Evolutionary conservation across 2,888 invertebrate species (phyloP), one percentile per base, ranked within the genome.

Genomic region (Eilema depressum): DNA sequence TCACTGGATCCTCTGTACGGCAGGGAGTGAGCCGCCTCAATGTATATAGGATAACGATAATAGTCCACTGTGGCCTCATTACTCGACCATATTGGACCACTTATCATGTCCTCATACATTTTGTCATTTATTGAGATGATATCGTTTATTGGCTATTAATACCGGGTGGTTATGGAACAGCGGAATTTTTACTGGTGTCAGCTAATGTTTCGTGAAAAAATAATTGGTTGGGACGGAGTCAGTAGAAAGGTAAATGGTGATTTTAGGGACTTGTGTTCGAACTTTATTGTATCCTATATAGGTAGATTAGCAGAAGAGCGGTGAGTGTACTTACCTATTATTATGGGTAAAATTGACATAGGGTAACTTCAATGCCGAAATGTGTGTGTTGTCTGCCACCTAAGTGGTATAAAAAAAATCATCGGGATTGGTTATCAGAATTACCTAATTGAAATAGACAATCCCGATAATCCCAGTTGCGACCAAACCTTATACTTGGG

Each of bases 21-120:
- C 79, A 78, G 80, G 77, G 78, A 75, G 69, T 62, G 68, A 64
- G 73, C 69, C 80, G 83, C 83, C 84, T 83, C 82, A 83, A 86
- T 87, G 84, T 85, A 83, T 85, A 89, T 84, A 87, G 85, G 84
- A 90, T 88, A 88, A 89, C 87, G 89, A 91, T 91, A 89, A 91
- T 88, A 81, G 87, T 77, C 86, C 80, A 87, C 89, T 88, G 84
- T 81, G 86, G 82, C 82, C 85, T 89, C 87, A 89, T 90, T 91
- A 89, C 84, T 81, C 75, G 75, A 76, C 77, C 78, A 85, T 87
- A 90, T 90, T 88, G 85, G 84, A 75, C 79, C 87, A 88, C 86
- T 89, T 90, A 87, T 88, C 85, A 84, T 80, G 70, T 75, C 66
- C 67, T 81, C 79, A 71, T 79, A 79, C 74, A 76, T 81, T 82